These are phyloP conservation scores for Aspidiotus rigidus DNA, from an alignment of 2,888 invertebrate genomes.

Conservation along the genomic window DNA sequence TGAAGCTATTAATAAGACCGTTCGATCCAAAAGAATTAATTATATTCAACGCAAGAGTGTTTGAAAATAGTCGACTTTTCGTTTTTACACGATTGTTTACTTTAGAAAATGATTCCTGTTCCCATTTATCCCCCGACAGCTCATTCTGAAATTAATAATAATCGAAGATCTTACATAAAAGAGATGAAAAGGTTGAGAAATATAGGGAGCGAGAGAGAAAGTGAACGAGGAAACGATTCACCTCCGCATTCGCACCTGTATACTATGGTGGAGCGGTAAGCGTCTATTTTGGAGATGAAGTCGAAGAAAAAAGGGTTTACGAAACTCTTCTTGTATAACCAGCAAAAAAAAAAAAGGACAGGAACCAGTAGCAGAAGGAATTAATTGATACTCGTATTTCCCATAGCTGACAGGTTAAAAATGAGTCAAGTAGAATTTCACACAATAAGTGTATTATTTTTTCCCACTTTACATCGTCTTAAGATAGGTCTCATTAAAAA, in stretches of 20 bases:
- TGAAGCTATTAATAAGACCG: too few relatives aligned
- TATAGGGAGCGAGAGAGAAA: too few relatives aligned
- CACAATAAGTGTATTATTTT: constrained; percentile 1
- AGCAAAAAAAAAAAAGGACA: constrained; percentile 1
- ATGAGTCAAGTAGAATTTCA: constrained; percentile 22
- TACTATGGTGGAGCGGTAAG: too few relatives aligned
- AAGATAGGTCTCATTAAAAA: background rate
- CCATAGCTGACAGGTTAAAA: constrained; percentile 20
- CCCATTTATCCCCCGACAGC: constrained; percentile 4
- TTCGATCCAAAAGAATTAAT: too few relatives aligned
- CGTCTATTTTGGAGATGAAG: background rate
- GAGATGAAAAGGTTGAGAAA: background rate
- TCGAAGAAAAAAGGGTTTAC: constrained; percentile 21
- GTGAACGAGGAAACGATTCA: constrained; percentile 3
- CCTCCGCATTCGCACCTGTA: constrained; percentile 3
- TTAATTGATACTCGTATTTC: constrained; percentile 18
- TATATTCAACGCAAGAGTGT: constrained; percentile 1
- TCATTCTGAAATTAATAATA: too few relatives aligned
- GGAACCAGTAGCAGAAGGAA: constrained; percentile 18
- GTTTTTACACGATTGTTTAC: constrained; percentile 11
- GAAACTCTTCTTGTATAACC: background rate
- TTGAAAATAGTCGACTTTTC: background rate
- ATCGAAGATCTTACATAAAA: background rate
- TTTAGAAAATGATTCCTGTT: constrained; percentile 6
- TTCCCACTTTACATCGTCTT: constrained; percentile 10